Percentiles rank a stretch among this genome's conserved stretches.
phyloP scores from a whole-genome alignment of 1,140 invertebrate genomes.

The Drosophila tani region DNA sequence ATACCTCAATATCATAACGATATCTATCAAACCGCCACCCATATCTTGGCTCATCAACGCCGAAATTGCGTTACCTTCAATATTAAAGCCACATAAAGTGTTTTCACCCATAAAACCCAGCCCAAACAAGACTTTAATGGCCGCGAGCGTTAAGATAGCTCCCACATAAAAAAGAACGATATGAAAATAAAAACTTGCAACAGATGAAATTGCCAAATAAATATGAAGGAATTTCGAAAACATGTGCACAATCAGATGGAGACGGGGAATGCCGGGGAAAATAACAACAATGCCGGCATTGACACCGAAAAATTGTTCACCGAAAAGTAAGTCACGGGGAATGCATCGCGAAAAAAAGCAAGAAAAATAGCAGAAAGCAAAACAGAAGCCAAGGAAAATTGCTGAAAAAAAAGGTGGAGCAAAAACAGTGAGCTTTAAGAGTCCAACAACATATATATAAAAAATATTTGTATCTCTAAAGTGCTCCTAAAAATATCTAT shows the following conservation, averaged over 20 bases:
- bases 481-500: slow-evolving; percentile 23
- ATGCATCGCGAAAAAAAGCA: slow-evolving; percentile 20
- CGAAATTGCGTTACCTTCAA: neutral
- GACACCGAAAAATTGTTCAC: slow-evolving; percentile 59
- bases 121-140: slow-evolving; percentile 26
- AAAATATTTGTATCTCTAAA: slow-evolving; percentile 4
- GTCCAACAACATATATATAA: slow-evolving; percentile 2
- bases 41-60: slow-evolving; percentile 20
- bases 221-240: slow-evolving; percentile 41
- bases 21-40: neutral
- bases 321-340: slow-evolving; percentile 67
- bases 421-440: slow-evolving; percentile 11
- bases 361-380: slow-evolving; percentile 24
- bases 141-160: slow-evolving; percentile 21
- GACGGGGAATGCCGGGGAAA: neutral
- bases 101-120: slow-evolving; percentile 15
- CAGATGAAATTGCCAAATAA: slow-evolving; percentile 50
- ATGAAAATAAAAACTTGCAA: slow-evolving; percentile 43
- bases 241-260: slow-evolving; percentile 28
- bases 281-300: slow-evolving; percentile 56
- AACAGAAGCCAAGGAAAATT: slow-evolving; percentile 43
- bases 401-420: slow-evolving; percentile 23
- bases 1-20: slow-evolving; percentile 11
- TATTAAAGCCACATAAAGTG: slow-evolving; percentile 21
- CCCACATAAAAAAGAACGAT: slow-evolving; percentile 29